Conservation (phyloP, 2,113 vertebrate species). For the Larimichthys polyactis region DNA sequence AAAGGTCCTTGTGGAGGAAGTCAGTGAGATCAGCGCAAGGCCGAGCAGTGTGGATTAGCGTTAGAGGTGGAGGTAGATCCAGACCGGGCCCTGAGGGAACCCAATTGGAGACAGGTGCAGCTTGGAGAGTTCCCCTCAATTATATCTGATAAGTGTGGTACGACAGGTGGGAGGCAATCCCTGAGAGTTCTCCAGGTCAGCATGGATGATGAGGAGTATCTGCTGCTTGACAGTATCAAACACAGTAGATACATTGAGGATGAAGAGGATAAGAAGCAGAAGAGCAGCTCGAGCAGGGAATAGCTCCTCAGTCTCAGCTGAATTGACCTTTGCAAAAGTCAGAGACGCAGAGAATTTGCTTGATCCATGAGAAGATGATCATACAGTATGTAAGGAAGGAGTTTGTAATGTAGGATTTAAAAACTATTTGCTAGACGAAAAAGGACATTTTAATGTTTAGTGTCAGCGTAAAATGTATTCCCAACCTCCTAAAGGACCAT, state of each 20-base stretch:
- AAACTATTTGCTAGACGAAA: not conserved
- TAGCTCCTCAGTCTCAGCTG: conserved; percentile 13
- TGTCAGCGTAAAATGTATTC: not conserved
- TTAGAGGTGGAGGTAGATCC: not conserved
- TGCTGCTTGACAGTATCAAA: conserved; percentile 44
- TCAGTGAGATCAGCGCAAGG: not conserved
- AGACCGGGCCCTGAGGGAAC: conserved; percentile 25
- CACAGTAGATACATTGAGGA: conserved; percentile 34
- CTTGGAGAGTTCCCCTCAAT: conserved; percentile 27
- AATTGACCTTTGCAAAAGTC: not conserved
- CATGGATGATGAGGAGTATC: conserved; percentile 46
- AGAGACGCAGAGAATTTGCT: not conserved
- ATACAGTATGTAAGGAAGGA: not conserved
- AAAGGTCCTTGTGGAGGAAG: not conserved
- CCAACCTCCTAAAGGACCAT: too few relatives aligned
- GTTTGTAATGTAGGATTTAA: not conserved
- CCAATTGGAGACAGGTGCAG: conserved; percentile 1
- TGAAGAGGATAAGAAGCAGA: conserved; percentile 23
- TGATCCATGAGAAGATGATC: not conserved
- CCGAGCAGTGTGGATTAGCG: conserved; percentile 1
- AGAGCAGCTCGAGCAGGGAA: not conserved
- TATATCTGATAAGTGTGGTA: conserved; percentile 28
- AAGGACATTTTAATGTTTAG: not conserved
- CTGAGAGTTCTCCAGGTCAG: conserved; percentile 37
- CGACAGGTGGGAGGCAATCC: conserved; percentile 41